phyloP scores from a whole-genome alignment of 2,888 invertebrate species.

The Euplexia lucipara region DNA sequence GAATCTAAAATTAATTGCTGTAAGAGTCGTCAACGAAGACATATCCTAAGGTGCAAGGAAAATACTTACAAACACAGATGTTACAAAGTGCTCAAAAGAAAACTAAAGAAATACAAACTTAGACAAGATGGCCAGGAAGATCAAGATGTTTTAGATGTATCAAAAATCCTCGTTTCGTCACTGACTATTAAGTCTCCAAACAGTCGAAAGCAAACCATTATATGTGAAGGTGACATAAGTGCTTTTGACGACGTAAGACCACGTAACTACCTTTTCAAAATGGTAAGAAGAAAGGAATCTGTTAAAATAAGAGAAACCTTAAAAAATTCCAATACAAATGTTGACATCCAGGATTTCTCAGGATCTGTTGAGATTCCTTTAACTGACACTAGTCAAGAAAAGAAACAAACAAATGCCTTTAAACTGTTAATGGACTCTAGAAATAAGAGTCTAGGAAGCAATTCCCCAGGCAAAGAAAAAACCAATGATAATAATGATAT shows the following conservation, averaged over 20 bases:
- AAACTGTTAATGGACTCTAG: constrained; percentile 93
- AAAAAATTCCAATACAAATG: constrained; percentile 38
- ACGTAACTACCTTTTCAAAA: constrained; percentile 82
- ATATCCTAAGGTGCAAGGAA: constrained; percentile 75
- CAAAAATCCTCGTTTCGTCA: constrained; percentile 75
- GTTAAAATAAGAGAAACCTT: constrained; percentile 53
- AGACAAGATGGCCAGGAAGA: constrained; percentile 85
- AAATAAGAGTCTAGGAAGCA: constrained; percentile 92
- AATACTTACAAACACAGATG: constrained; percentile 78
- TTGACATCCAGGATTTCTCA: constrained; percentile 42
- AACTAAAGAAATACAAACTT: constrained; percentile 84
- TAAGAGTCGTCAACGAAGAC: constrained; percentile 60
- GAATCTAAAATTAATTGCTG: constrained; percentile 53
- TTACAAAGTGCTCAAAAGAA: constrained; percentile 78
- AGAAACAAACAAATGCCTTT: constrained; percentile 91
- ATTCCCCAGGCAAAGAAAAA: constrained; percentile 91
- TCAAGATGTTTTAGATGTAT: constrained; percentile 84
- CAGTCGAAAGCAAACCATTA: constrained; percentile 54
- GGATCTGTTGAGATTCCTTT: constrained; percentile 42
- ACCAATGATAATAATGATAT: constrained; percentile 68
- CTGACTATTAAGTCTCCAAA: constrained; percentile 80
- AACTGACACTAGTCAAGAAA: constrained; percentile 69
- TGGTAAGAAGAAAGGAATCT: constrained; percentile 77
- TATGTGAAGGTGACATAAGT: constrained; percentile 35
- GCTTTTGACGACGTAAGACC: constrained; percentile 70